A percentile compares a stretch with the other conserved stretches of the same genome.
These are phyloP conservation scores for Cyprinodon tularosa DNA, from an alignment of 2,113 vertebrate genomes.

Conservation along the genomic window DNA sequence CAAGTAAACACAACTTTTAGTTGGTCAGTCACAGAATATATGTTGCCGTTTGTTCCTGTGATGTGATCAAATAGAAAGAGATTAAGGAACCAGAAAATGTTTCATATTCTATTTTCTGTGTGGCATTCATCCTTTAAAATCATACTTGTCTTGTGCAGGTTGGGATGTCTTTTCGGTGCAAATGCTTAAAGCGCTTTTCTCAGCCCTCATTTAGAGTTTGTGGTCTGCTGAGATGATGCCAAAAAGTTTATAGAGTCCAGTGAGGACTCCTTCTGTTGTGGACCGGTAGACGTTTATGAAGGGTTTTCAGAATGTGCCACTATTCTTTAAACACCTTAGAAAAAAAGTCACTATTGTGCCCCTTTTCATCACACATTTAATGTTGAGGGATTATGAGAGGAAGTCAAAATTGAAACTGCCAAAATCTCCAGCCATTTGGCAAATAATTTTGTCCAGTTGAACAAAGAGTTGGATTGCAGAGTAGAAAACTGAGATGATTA, in stretches of 20 bases:
- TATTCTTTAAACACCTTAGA: neutral
- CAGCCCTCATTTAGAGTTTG: neutral
- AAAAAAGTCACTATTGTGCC: neutral
- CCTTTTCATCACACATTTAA: neutral
- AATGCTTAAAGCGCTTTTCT: neutral
- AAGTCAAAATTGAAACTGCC: neutral
- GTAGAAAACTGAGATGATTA: neutral
- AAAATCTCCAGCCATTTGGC: neutral
- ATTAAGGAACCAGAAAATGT: neutral
- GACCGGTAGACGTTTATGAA: neutral
- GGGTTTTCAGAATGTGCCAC: neutral
- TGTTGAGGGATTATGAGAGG: neutral
- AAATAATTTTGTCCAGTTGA: neutral
- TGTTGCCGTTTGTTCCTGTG: too few relatives aligned
- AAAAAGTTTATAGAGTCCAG: neutral
- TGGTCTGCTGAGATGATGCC: neutral
- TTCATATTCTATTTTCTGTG: neutral
- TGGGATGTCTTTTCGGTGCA: neutral
- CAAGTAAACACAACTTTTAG: neutral
- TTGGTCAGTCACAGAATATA: neutral
- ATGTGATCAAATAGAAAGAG: neutral
- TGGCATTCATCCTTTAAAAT: neutral
- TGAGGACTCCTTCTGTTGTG: neutral
- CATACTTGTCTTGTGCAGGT: neutral
- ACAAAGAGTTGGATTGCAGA: neutral